Evolutionary conservation across 2,113 vertebrate species (phyloP).

Genomic region (Diphyllodes magnificus): DNA sequence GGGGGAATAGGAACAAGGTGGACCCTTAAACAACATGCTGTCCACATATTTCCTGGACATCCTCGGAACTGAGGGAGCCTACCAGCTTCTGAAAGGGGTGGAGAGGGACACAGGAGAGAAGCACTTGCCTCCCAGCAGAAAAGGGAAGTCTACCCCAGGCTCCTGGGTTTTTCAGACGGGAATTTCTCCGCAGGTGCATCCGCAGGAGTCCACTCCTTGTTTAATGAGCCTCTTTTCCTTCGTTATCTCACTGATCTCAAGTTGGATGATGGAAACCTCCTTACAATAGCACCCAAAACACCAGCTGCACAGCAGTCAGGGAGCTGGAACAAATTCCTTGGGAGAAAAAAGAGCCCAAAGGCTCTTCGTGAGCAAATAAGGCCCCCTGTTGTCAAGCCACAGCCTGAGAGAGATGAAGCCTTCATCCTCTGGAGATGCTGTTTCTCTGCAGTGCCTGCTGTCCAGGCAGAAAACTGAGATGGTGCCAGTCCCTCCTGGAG

Average conservation of each 20-base stretch:
- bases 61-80: neutral
- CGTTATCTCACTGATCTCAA: neutral
- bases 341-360: neutral
- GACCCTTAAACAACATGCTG: neutral
- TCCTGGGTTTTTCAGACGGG: neutral
- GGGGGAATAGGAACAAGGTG: neutral
- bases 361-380: neutral
- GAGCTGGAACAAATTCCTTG: neutral
- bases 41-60: neutral
- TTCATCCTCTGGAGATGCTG: neutral
- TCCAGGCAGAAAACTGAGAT: neutral
- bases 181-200: rapidly evolving
- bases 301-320: neutral
- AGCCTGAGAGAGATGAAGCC: neutral
- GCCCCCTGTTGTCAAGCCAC: neutral
- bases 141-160: neutral
- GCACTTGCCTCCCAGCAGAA: neutral
- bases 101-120: neutral
- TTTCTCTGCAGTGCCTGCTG: neutral
- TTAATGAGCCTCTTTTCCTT: neutral
- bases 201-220: neutral
- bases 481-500: neutral
- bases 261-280: neutral
- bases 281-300: neutral
- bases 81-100: neutral